Evolutionary conservation across 2,888 invertebrate genomes (phyloP), one percentile per base, ranked within the genome.

Genomic region (Amphipoea oculea): DNA sequence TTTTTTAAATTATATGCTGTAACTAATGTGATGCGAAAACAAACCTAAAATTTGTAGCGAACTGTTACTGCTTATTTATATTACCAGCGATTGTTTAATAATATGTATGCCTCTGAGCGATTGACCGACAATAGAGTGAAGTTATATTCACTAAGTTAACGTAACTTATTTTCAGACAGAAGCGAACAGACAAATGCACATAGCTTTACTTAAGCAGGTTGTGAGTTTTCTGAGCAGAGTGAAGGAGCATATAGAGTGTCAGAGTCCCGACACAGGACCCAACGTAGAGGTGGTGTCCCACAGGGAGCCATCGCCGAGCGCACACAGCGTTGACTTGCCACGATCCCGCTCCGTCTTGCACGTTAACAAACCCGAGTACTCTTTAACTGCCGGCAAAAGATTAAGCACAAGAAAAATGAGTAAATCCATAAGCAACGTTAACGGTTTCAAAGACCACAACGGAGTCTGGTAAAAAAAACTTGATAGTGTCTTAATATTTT

Each of bases 151-250:
- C 79, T n/a, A 90, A 89, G 66, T 89, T 73, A 89, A 85, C 89
- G 78, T 92, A 76, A 85, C 88, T 93, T 92, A 85, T 91, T 96
- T 97, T 89, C 96, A 98, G 98, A 97, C 97, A 83, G 98, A 98
- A 93, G 97, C 98, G 75, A 98, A 97, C 93, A 97, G 98, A 85
- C 97, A 98, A 93, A 98, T 98, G 98, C 98, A 98, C 93, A 97
- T 98, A 92, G 98, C 98, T 54, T 97, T 98, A 90, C 97, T 98
- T 96, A 97, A 97, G 92, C 98, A 98, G 94, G 97, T 98, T 86
- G 97, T 98, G 67, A 97, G 97, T 82, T 98, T 98, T 93, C 94
- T 98, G 90, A 98, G 98, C 91, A 97, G 97, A 93, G 97, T 98
- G 7, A 98, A 98, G 90, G 97, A 97, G 86, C 98, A 98, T 88